Evolutionary conservation across 1,140 invertebrate genomes (phyloP), one percentile per base, ranked within the genome.

Genomic region (Aporrectodea caliginosa): DNA sequence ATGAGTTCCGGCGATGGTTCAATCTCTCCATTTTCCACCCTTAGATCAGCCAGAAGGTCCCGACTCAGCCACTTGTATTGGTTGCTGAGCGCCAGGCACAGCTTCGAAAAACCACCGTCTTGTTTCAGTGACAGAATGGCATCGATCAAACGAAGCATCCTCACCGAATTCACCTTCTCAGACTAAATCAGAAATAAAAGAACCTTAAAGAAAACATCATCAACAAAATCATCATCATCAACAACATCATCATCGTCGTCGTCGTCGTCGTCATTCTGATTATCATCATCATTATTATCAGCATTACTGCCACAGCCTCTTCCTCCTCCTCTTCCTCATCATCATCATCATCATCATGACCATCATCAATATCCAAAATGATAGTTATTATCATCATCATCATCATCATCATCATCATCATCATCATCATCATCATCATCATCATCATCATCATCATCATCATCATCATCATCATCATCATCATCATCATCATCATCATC

Each of bases 391-490:
- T 58, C 43, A 58, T 58, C 43, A 58, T 58, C 43, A 58, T 58
- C 43, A 58, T 58, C 43, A 58, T 58, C 43, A 58, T 58, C 43
- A 58, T 58, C 43, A 58, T 58, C 43, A 58, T 58, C 43, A 58
- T 58, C 43, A 58, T 58, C 43, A 58, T 58, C 43, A 58, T 58
- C 43, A 58, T 58, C 43, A 58, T 58, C 43, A 58, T 58, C 43
- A 58, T 58, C 43, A 58, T 58, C 43, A 58, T 58, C 43, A 58
- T 58, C 43, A 58, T 58, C 43, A 58, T 58, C 43, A 58, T 58
- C 43, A 58, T 58, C 43, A 58, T 58, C 43, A 58, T 58, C 43
- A 58, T 58, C 43, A 58, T 58, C 6, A 58, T 6, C 6, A 58
- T 58, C 43, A 58, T 58, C 43, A 58, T 58, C 43, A 58, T 58